Evolutionary conservation across 2,113 vertebrate species (phyloP), one percentile per base, ranked within the genome.

Genomic region (Platysteira castanea): DNA sequence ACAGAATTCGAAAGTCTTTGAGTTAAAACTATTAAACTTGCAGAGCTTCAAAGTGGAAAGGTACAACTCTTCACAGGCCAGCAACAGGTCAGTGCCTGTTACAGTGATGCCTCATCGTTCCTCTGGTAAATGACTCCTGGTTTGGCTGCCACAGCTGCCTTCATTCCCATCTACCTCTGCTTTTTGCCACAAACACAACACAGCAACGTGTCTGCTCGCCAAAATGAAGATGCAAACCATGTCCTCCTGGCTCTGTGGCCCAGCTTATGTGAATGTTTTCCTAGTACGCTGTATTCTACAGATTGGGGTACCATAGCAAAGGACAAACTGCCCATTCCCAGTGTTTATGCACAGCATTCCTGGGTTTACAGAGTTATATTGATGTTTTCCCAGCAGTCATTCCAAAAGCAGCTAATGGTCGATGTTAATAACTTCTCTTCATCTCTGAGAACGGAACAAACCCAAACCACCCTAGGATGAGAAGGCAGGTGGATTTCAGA

Each of bases 31-130:
- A n/a, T 75, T 59, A 68, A 81, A 78, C 44, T 8, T 20, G 35
- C 23, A 17, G 21, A 77, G 76, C 68, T 96, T 93, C 78, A 41
- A 86, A 90, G 90, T 71, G 37, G 47, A 74, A 81, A 86, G 18
- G 52, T 13, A 30, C 6, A 70, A 31, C 20, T 35, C 39, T 85
- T 24, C 5, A 3, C 37, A 39, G 90, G 71, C 90, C 88, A 88
- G 71, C 54, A 83, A 88, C 94, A 82, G 73, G 90, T 67, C 85
- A 89, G 91, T 93, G 94, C 93, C 90, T 96, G 91, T 82, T 94
- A 6, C 7, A 73, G 70, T 6, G 3, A 81, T 75, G 93, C 64
- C 90, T 93, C 95, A n/a, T 65, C 30, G 0, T 49, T 87, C 53
- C 19, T 53, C 54, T 54, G 44, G 46, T 53, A 80, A 91, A 91